Base-by-base conservation (phyloP, 2,888 invertebrate genomes). In the Catocala fraxini region DNA sequence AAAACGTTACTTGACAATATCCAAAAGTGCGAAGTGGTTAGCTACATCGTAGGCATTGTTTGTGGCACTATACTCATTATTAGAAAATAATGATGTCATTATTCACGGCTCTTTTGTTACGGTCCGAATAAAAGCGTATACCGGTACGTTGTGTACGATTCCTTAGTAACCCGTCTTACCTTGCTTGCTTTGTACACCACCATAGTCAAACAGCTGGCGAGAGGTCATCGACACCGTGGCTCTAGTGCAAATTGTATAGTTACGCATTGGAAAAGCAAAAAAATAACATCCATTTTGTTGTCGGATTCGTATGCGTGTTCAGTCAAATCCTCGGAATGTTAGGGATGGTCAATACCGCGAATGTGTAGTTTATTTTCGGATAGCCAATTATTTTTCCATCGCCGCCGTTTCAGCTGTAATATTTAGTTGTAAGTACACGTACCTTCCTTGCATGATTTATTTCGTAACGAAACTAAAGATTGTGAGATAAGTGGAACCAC, bases 191-290 rank as follows among this genome's bases (percentile, higher is more conserved):
- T 80, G 80, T 81, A 77, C 81, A 81, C 84, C 78, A 89, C 88
- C 91, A 90, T 92, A 91, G 89, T 82, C 83, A 87, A 92, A 91
- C 93, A 94, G 93, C 93, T 93, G 93, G 88, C 85, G 81, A 83
- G 84, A 88, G 93, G 91, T 93, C 92, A 89, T 84, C 80, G 93
- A 92, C 92, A 84, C 84, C 81, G 71, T 64, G 79, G 75, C 80
- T 85, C 87, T 90, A 89, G 90, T 90, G 93, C 93, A 90, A 93
- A 93, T 91, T 93, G 90, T 91, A 89, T 85, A 89, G 87, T 87
- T 87, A 92, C 88, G 92, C 88, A 88, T 88, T 80, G 85, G 78
- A 82, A 85, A 86, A 86, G 86, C 81, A 83, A 89, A 87, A n/a
- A 90, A 91, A 92, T 89, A 92, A 89, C 81, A 83, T 82, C 79